Conservation (phyloP, 2,113 vertebrate genomes). For the Sceloporus undulatus region DNA sequence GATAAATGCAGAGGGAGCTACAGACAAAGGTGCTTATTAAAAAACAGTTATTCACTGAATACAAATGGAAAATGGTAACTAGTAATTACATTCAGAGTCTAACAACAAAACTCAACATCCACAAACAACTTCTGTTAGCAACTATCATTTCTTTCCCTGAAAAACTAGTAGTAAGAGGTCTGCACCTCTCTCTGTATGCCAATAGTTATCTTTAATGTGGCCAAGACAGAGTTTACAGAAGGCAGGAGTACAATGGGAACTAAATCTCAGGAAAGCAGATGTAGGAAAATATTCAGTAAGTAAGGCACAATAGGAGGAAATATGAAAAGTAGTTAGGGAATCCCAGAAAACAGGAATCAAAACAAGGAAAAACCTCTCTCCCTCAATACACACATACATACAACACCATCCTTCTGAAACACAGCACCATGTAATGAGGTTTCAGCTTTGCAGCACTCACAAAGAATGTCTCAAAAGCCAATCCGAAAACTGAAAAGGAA, state of each 20-base stretch:
- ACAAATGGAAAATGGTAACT: conserved; percentile 31
- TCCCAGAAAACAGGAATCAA: conserved; percentile 44
- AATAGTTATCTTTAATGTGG: conserved; percentile 39
- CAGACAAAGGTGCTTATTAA: neutral
- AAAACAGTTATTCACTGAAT: conserved; percentile 29
- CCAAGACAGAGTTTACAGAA: conserved; percentile 38
- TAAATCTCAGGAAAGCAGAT: conserved; percentile 61
- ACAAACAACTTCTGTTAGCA: conserved; percentile 29
- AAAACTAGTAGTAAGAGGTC: conserved; percentile 37
- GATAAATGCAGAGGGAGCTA: neutral
- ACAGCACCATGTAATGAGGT: neutral
- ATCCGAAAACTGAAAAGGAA: neutral
- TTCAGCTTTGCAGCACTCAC: neutral
- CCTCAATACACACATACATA: neutral
- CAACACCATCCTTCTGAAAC: neutral
- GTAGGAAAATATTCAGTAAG: conserved; percentile 53
- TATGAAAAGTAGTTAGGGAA: conserved; percentile 32
- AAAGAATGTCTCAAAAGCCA: conserved; percentile 3
- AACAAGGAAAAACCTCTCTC: neutral
- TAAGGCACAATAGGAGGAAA: conserved; percentile 45
- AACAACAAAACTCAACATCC: conserved; percentile 33
- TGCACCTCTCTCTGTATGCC: conserved; percentile 39
- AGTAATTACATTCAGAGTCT: conserved; percentile 30
- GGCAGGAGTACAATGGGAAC: conserved; percentile 49
- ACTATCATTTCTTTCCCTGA: neutral